Base-by-base conservation (phyloP, 2,113 vertebrate species). In the Thalassoma bifasciatum region DNA sequence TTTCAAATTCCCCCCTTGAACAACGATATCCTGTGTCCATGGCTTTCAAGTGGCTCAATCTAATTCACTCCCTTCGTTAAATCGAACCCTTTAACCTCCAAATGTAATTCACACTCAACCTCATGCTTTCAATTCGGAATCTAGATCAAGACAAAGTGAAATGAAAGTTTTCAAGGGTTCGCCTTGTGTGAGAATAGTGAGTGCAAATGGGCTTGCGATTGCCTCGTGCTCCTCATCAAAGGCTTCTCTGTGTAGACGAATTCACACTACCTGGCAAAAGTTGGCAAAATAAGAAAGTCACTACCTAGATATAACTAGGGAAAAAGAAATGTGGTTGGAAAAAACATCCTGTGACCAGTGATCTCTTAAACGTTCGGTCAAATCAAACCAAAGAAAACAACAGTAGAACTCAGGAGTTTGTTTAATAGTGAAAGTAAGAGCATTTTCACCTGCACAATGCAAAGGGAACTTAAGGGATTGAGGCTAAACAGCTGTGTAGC, bases 91-190 rank as follows among this genome's bases (percentile, higher is more conserved):
- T 64, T 26, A 52, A 69, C 83, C 58, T 66, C 60, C 63, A 77
- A 85, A 84, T 84, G 72, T 23, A 40, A 82, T 89, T 90, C 44
- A 72, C 64, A 40, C 64, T 13, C 10, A 1, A 23, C 22, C 74
- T 4, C 84, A 57, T 72, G 84, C 37, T 82, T 89, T 72, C 67
- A 84, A 88, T 90, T 66, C 13, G 66, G 26, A 77, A 73, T 64
- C 24, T 68, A 1, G 11, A 73, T 81, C 22, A 13, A 65, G 16
- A 72, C 17, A 0, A 37, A 12, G 8, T 22, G 36, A 71, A 42
- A 30, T 23, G 36, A 51, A 53, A 9, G 10, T 65, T 64, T 49
- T 51, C 0, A 12, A 6, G 26, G 26, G 26, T 26, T 12, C 2
- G 67, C 49, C 59, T 30, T 58, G 42, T 23, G 73, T 65, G 72